Evolutionary conservation across 2,113 vertebrate genomes (phyloP).

Genomic region (Semnornis frantzii): DNA sequence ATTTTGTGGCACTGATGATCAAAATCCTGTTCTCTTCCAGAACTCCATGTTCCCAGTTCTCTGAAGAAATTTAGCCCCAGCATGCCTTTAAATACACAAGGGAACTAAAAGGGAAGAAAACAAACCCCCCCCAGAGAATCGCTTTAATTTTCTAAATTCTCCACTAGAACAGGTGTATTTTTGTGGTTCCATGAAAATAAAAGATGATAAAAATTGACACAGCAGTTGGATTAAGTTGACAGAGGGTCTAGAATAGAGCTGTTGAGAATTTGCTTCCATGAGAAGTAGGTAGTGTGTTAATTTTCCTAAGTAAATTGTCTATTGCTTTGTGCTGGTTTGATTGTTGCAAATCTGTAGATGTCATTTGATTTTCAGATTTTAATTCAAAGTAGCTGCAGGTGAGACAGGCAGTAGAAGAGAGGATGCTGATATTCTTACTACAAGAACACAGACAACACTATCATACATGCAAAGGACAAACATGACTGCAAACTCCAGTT

Average conservation of each 20-base stretch:
- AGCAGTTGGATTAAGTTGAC: neutral
- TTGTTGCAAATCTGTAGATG: neutral
- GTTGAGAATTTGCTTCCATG: neutral
- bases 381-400: neutral
- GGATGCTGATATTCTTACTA: neutral
- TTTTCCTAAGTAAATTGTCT: neutral
- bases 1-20: neutral
- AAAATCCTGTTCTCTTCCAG: neutral
- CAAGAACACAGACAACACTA: neutral
- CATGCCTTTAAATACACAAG: neutral
- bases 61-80: neutral
- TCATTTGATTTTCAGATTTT: neutral
- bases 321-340: neutral
- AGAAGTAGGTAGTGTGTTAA: neutral
- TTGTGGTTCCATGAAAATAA: neutral
- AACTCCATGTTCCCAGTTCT: neutral
- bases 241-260: neutral
- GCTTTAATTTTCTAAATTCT: neutral
- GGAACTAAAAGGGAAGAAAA: neutral
- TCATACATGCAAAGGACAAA: neutral
- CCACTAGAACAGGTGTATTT: neutral
- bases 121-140: too few species aligned
- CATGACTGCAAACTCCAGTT: rapidly evolving
- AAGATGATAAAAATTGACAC: neutral
- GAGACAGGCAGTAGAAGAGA: neutral